These are phyloP conservation scores for Lipophrys pholis DNA, from an alignment of 2,113 vertebrate genomes.

Conservation along the genomic window DNA sequence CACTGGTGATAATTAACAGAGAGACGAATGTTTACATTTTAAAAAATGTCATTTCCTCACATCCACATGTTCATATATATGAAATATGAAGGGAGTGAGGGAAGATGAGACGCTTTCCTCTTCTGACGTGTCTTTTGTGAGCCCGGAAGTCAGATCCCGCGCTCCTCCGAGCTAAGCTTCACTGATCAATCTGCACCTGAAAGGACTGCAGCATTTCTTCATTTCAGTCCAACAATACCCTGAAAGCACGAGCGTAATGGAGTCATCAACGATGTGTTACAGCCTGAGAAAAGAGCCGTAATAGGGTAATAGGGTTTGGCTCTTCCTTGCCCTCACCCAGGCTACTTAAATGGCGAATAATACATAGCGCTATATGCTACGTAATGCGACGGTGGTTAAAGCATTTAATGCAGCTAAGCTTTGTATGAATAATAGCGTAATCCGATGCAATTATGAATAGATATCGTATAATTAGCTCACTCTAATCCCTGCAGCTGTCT, in stretches of 20 bases:
- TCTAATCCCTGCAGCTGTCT: slow-evolving; percentile 69
- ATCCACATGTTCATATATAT: background rate
- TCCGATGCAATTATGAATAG: slow-evolving; percentile 69
- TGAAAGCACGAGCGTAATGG: slow-evolving; percentile 38
- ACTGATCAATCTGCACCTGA: slow-evolving; percentile 49
- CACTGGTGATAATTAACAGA: background rate
- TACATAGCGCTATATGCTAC: slow-evolving; percentile 40
- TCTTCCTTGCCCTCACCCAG: slow-evolving; percentile 27
- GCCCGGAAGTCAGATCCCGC: slow-evolving; percentile 37
- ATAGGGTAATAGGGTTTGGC: slow-evolving; percentile 37
- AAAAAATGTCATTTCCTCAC: background rate
- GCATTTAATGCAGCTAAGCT: slow-evolving; percentile 57
- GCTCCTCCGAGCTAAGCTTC: slow-evolving; percentile 27
- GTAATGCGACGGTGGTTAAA: slow-evolving; percentile 54
- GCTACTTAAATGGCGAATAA: slow-evolving; percentile 60
- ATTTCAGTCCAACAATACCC: slow-evolving; percentile 50
- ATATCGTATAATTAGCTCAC: slow-evolving; percentile 71
- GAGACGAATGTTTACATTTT: background rate
- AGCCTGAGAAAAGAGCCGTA: slow-evolving; percentile 30
- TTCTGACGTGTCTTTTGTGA: slow-evolving; percentile 49
- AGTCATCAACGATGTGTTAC: slow-evolving; percentile 55
- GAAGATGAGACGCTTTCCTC: slow-evolving; percentile 19
- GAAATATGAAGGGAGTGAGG: background rate
- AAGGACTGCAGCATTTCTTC: slow-evolving; percentile 48
- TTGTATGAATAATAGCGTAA: slow-evolving; percentile 64